Percentiles rank a stretch among this genome's conserved stretches.
These are phyloP conservation scores for Psylliodes chrysocephalus DNA, from an alignment of 2,888 invertebrate genomes.

Conservation along the genomic window DNA sequence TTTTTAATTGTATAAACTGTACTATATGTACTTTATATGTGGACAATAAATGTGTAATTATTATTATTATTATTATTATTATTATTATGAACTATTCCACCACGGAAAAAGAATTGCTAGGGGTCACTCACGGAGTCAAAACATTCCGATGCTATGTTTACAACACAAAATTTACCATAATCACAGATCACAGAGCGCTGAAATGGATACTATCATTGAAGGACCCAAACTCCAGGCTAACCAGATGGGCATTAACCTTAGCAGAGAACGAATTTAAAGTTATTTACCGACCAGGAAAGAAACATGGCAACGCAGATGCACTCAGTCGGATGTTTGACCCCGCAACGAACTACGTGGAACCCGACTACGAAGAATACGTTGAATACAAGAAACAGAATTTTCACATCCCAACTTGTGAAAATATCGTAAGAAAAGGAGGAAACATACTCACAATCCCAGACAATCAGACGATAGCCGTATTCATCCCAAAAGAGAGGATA, in stretches of 20 bases:
- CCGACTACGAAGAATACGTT: not conserved
- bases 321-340: not conserved
- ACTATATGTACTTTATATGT: no score
- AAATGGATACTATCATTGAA: conserved; percentile 23
- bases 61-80: no score
- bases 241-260: conserved; percentile 16
- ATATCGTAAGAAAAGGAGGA: not conserved
- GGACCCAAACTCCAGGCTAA: conserved; percentile 12
- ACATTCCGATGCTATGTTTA: conserved; percentile 11
- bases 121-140: conserved; percentile 10
- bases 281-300: conserved; percentile 2
- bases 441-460: not conserved
- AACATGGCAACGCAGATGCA: conserved; percentile 6
- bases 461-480: not conserved
- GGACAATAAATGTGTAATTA: no score
- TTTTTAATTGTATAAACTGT: no score
- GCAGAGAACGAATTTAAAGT: conserved; percentile 28
- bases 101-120: conserved; percentile 24
- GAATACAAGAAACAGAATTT: not conserved
- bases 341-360: not conserved
- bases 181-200: conserved; percentile 17
- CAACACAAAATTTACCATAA: conserved; percentile 14
- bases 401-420: not conserved
- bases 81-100: not conserved
- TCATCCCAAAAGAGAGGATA: not conserved